A percentile compares a stretch with the other conserved stretches of the same genome.
phyloP scores from a whole-genome alignment of 2,888 invertebrate genomes.

The Myathropa florea region DNA sequence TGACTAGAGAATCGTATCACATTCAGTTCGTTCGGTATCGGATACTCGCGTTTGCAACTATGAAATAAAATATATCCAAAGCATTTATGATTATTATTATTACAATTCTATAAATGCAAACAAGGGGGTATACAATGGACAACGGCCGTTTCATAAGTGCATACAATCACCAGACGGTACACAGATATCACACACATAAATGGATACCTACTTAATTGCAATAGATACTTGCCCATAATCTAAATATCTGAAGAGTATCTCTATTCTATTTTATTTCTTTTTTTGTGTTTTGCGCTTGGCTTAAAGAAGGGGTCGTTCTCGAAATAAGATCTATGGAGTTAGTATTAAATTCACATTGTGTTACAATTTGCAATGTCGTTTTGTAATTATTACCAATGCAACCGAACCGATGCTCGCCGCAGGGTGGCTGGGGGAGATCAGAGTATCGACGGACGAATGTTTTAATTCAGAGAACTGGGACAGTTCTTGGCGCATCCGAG shows the following conservation, averaged over 20 bases:
- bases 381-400: slow-evolving; percentile 58
- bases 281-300: slow-evolving; percentile 37
- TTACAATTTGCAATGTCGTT: slow-evolving; percentile 60
- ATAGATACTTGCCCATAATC: slow-evolving; percentile 59
- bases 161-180: slow-evolving; percentile 12
- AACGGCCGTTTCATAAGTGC: slow-evolving; percentile 46
- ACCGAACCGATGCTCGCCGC: slow-evolving; percentile 29
- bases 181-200: slow-evolving; percentile 15
- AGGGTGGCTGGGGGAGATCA: slow-evolving; percentile 13
- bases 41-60: slow-evolving; percentile 61
- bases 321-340: slow-evolving; percentile 58
- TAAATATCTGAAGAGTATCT: slow-evolving; percentile 49
- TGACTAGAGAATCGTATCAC: slow-evolving; percentile 55
- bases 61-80: slow-evolving; percentile 68
- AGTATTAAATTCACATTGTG: slow-evolving; percentile 60
- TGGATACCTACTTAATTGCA: slow-evolving; percentile 38
- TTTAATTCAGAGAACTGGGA: slow-evolving; percentile 34
- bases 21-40: slow-evolving; percentile 60
- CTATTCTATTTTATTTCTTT: slow-evolving; percentile 4
- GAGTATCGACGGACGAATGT: slow-evolving; percentile 15
- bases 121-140: slow-evolving; percentile 26
- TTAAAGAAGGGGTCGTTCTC: slow-evolving; percentile 60
- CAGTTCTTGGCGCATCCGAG: not conserved
- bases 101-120: slow-evolving; percentile 69
- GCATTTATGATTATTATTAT: slow-evolving; percentile 68